A percentile compares a stretch with the other conserved stretches of the same genome.
phyloP scores from a whole-genome alignment of 2,888 invertebrate species.

The Acanthococcus lagerstroemiae region DNA sequence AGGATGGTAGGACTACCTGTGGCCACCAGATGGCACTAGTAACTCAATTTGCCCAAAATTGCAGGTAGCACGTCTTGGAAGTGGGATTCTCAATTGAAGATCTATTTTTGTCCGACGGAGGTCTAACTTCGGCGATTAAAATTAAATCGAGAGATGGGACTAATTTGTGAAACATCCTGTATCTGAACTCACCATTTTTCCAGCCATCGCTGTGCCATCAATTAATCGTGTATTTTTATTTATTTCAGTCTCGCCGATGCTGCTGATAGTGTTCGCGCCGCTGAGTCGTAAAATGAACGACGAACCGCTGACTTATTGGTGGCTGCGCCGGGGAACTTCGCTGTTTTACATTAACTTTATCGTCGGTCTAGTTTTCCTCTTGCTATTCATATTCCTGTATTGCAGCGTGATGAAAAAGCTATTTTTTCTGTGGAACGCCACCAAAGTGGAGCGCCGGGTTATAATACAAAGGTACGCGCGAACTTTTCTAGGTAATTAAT shows the following conservation, averaged over 20 bases:
- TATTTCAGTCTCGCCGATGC: slow-evolving; percentile 23
- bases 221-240: neutral
- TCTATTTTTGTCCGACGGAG: too few relatives aligned
- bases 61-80: too few relatives aligned
- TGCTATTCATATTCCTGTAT: slow-evolving; percentile 38
- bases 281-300: slow-evolving; percentile 28
- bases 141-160: too few relatives aligned
- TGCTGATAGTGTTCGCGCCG: slow-evolving; percentile 18
- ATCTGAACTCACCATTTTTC: too few relatives aligned
- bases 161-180: too few relatives aligned
- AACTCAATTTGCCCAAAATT: too few relatives aligned
- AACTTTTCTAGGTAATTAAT: too few relatives aligned
- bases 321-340: slow-evolving; percentile 37
- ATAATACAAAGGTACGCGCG: slow-evolving; percentile 17
- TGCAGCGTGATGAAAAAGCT: slow-evolving; percentile 35
- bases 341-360: slow-evolving; percentile 38
- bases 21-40: too few relatives aligned
- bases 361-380: slow-evolving; percentile 35
- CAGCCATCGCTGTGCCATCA: too few relatives aligned
- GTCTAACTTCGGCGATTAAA: too few relatives aligned
- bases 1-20: too few relatives aligned
- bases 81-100: too few relatives aligned
- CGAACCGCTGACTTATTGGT: slow-evolving; percentile 35
- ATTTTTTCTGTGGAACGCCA: slow-evolving; percentile 21
- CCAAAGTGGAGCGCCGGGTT: slow-evolving; percentile 15